These are phyloP conservation scores for Dendrocopos noguchii DNA, from an alignment of 2,113 vertebrate genomes.

Conservation along the genomic window DNA sequence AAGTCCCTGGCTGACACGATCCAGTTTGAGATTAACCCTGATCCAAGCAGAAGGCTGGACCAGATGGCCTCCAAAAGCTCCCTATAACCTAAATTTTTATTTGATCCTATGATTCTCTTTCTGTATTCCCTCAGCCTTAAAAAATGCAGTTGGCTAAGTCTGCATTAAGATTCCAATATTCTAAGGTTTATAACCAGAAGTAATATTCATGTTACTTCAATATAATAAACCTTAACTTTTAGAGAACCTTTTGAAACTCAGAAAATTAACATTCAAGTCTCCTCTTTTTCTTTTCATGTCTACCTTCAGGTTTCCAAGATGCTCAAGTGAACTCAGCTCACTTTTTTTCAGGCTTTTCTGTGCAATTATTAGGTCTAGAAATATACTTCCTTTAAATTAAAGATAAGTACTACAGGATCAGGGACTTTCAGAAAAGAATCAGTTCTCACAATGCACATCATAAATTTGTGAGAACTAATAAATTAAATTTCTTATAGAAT, in stretches of 20 bases:
- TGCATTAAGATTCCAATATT: background rate
- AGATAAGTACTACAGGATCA: background rate
- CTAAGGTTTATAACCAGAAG: background rate
- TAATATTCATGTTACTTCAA: background rate
- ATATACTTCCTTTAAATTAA: background rate
- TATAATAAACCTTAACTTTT: background rate
- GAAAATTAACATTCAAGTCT: background rate
- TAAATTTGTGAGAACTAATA: background rate
- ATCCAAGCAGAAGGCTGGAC: constrained; percentile 50
- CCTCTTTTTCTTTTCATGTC: background rate
- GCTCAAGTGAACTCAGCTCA: background rate
- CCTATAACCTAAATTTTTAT: constrained; percentile 42
- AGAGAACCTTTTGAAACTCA: background rate
- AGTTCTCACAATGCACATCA: background rate
- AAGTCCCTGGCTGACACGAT: constrained; percentile 19
- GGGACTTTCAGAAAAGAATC: background rate
- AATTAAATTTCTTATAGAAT: background rate
- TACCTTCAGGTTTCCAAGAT: background rate
- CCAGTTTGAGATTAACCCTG: constrained; percentile 48
- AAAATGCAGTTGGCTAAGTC: background rate
- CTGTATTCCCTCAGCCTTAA: constrained; percentile 28
- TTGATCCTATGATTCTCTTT: constrained; percentile 8
- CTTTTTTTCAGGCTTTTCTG: background rate
- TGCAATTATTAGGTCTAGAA: background rate
- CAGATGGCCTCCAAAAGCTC: constrained; percentile 49